These are phyloP conservation scores for Coecobrya sp. DNA, from an alignment of 2,888 invertebrate genomes.

Conservation along the genomic window DNA sequence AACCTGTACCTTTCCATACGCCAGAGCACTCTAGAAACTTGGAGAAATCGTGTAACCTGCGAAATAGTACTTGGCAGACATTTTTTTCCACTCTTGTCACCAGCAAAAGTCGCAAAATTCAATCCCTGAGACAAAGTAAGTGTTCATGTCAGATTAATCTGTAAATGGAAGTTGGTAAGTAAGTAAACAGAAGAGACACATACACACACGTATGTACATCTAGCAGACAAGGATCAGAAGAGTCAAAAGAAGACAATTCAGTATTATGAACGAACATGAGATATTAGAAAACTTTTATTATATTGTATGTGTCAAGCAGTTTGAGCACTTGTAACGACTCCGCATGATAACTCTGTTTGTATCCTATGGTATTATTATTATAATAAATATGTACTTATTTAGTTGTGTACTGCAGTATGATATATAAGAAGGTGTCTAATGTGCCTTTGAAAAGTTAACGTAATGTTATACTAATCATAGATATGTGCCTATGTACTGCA, in stretches of 20 bases:
- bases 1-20: slow-evolving; percentile 12
- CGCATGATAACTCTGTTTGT: slow-evolving; percentile 11
- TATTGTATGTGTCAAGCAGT: slow-evolving; percentile 29
- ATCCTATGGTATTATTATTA: too few species aligned
- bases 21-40: neutral
- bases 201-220: neutral
- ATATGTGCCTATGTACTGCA: neutral
- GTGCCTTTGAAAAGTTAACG: neutral
- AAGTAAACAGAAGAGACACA: slow-evolving; percentile 45
- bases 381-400: neutral
- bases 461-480: neutral
- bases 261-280: neutral
- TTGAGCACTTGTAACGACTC: slow-evolving; percentile 42
- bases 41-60: slow-evolving; percentile 47
- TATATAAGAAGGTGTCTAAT: neutral
- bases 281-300: slow-evolving; percentile 35
- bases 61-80: slow-evolving; percentile 32
- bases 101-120: slow-evolving; percentile 44
- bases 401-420: neutral
- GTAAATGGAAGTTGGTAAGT: slow-evolving; percentile 68
- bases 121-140: slow-evolving; percentile 64
- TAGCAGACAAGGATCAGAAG: neutral
- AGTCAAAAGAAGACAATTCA: slow-evolving; percentile 52
- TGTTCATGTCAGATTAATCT: slow-evolving; percentile 73
- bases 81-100: slow-evolving; percentile 47